Conservation (phyloP, 2,113 vertebrate genomes). For the Hydropotes inermis region DNA sequence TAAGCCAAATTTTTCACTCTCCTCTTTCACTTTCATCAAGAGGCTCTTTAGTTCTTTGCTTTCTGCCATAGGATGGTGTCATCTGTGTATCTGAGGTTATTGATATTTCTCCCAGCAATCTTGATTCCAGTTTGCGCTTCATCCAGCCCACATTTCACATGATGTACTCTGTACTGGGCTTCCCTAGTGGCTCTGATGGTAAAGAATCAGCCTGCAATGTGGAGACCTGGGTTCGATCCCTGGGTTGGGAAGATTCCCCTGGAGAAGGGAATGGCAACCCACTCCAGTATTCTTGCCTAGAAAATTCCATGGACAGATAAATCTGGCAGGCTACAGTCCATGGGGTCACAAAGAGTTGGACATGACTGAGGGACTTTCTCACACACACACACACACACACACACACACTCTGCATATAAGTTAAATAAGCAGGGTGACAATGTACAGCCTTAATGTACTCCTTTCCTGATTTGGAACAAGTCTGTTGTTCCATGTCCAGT, state of each 20-base stretch:
- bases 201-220: too few species aligned
- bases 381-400: not conserved
- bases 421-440: not conserved
- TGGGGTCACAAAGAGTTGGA: accelerated
- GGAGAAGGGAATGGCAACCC: not conserved
- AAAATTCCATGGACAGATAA: not conserved
- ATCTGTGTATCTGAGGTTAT: not conserved
- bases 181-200: not conserved
- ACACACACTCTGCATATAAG: not conserved
- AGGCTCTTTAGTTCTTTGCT: not conserved
- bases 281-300: not conserved
- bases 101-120: not conserved
- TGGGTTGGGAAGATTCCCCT: not conserved
- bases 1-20: not conserved
- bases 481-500: not conserved
- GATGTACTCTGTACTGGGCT: not conserved
- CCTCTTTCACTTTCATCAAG: not conserved
- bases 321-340: not conserved
- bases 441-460: not conserved
- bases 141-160: not conserved
- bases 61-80: not conserved
- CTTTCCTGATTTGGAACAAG: accelerated
- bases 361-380: not conserved
- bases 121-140: not conserved
- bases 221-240: not conserved